A percentile compares a stretch with the other conserved stretches of the same genome.
Evolutionary conservation across 2,797 vertebrate genomes (phyloP).

Genomic region (Hoplostethus atlanticus): DNA sequence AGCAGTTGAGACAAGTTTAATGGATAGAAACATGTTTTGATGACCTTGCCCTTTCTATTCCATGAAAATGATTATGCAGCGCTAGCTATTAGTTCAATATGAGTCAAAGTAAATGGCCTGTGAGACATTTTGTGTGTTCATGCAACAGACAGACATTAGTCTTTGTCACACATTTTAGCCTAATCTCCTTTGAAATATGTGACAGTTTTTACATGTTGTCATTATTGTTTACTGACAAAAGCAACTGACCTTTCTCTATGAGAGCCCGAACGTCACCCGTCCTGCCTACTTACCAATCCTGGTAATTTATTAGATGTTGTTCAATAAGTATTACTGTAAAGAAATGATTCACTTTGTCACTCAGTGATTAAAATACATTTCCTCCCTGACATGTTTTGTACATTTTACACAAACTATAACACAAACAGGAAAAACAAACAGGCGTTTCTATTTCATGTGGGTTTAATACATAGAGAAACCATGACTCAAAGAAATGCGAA

Average conservation of each 20-base stretch:
- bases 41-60: background rate
- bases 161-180: no score
- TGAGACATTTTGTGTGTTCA: no score
- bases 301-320: slow-evolving; percentile 7
- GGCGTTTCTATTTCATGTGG: background rate
- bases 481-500: slow-evolving; percentile 29
- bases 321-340: slow-evolving; percentile 11
- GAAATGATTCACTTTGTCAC: background rate
- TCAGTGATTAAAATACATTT: slow-evolving; percentile 8
- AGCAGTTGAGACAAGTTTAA: slow-evolving; percentile 1
- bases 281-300: background rate
- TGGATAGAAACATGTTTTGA: slow-evolving; percentile 29
- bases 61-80: background rate
- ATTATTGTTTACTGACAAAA: background rate
- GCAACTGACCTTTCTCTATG: background rate
- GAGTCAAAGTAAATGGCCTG: background rate
- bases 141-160: no score
- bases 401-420: slow-evolving; percentile 10
- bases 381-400: slow-evolving; percentile 1
- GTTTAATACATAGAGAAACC: slow-evolving; percentile 24
- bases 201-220: background rate
- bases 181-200: no score
- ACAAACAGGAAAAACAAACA: slow-evolving; percentile 5
- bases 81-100: background rate
- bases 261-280: background rate